Conservation (phyloP, 2,113 vertebrate genomes). For the Atractosteus spatula region DNA sequence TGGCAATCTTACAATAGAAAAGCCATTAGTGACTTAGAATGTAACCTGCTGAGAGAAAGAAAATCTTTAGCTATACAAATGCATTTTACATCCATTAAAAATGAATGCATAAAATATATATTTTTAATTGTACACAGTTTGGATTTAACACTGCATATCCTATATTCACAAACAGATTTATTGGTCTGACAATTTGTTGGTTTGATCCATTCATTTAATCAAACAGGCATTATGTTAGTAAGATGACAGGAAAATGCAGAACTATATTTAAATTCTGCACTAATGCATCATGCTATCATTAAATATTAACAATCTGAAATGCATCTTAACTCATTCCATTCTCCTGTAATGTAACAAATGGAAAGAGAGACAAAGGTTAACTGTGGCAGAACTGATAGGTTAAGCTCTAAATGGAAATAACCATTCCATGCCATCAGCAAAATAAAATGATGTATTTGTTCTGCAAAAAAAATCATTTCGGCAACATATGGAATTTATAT, state of each 20-base stretch:
- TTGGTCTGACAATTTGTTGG: too few relatives aligned
- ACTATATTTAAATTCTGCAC: too few relatives aligned
- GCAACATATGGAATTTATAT: too few relatives aligned
- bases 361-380: background rate
- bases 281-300: background rate
- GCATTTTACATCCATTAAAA: background rate
- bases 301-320: constrained; percentile 13
- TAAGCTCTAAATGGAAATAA: constrained; percentile 7
- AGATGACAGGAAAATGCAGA: too few relatives aligned
- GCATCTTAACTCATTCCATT: constrained; percentile 7
- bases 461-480: too few relatives aligned
- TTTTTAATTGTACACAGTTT: too few relatives aligned
- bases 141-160: too few relatives aligned
- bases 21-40: constrained; percentile 22
- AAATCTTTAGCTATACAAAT: background rate
- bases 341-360: constrained; percentile 8
- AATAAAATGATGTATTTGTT: too few relatives aligned
- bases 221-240: too few relatives aligned
- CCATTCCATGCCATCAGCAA: too few relatives aligned
- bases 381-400: background rate
- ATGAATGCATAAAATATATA: background rate
- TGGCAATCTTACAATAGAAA: constrained; percentile 54
- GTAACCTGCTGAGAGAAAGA: background rate
- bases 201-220: too few relatives aligned
- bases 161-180: too few relatives aligned